Evolutionary conservation across 2,888 invertebrate species (phyloP), one percentile per base, ranked within the genome.

Genomic region (Eupelmus urozonus): DNA sequence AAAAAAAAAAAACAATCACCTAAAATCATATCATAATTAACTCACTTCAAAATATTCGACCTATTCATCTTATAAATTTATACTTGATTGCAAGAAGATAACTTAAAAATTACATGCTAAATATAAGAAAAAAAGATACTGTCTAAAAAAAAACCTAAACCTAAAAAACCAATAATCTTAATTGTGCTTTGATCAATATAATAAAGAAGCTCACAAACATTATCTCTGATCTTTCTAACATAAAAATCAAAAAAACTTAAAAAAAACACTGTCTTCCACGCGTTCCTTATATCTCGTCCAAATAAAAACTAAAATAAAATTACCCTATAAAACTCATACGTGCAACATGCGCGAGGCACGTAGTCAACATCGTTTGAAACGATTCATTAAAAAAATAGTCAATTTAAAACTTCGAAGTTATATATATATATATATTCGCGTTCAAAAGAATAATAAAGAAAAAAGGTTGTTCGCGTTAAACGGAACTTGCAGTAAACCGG

Each of bases 401-500:
- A 45, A 49, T 71, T 45, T 16, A 59, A 57, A 34, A n/a, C 18
- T 9, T 70, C 13, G 49, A 45, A 42, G 55, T 55, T 53, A 11
- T 34, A 59, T 16, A 57, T n/a, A n/a, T n/a, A n/a, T n/a, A n/a
- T n/a, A n/a, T n/a, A n/a, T n/a, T n/a, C n/a, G 1, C 69, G 55
- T 55, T 71, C 2, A 62, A 75, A 62, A 42, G n/a, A 69, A 74
- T 65, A 70, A 57, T 70, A 73, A 59, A 65, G 55, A 23, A 40
- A 55, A 62, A 72, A 69, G 25, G 57, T 13, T n/a, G 23, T 60
- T 66, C 74, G 34, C 59, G 57, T 51, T 13, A 34, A 81, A 78
- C 60, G 75, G 75, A 77, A 77, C 71, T 29, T 81, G 74, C 74
- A 53, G 73, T n/a, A 78, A 81, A 79, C 57, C 59, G 78, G 59